Base-by-base conservation (phyloP, 2,113 vertebrate species). In the Mionectes macconnelli region DNA sequence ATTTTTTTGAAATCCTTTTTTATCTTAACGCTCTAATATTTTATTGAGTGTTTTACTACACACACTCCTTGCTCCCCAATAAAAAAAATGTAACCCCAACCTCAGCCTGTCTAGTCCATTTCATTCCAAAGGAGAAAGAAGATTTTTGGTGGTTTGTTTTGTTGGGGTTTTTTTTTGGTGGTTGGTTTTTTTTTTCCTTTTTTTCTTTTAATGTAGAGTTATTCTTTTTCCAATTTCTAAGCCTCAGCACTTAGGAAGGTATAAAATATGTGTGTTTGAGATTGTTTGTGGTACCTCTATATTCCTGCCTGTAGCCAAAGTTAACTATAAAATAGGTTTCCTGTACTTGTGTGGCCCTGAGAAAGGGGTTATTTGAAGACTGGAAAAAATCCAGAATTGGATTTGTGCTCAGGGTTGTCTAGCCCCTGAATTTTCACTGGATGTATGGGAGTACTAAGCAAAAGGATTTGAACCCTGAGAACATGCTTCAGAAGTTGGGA, bases 311-410 rank as follows among this genome's bases (percentile, higher is more conserved):
- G n/a, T 88, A 87, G 89, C 30, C 10, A 22, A 75, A 70, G 56
- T 47, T 89, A 59, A 37, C 35, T 63, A 24, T 78, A 63, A 91
- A 87, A 74, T 62, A 67, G 42, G 4, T 89, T 94, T 96, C 52
- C 77, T 82, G 47, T 50, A 35, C 42, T 78, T 84, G 20, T 73
- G 73, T 94, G 84, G 59, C 80, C 63, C 27, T 37, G 53, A 77
- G 72, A 73, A 79, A 56, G 28, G 30, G 47, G 60, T 91, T 78
- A 39, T 87, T 77, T 75, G 69, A 91, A 22, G 39, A 18, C 37
- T 72, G 45, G 52, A 67, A 44, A 59, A 55, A 83, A 73, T 31
- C 8, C 44, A 83, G 30, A 67, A 63, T 10, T 2, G 2, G 6
- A n/a, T 93, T 81, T 52, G 23, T 78, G 39, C 24, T 87, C 28